Percentiles rank a stretch among this genome's conserved stretches.
Evolutionary conservation across 2,888 invertebrate genomes (phyloP).

Genomic region (Mimumesa dahlbomi): DNA sequence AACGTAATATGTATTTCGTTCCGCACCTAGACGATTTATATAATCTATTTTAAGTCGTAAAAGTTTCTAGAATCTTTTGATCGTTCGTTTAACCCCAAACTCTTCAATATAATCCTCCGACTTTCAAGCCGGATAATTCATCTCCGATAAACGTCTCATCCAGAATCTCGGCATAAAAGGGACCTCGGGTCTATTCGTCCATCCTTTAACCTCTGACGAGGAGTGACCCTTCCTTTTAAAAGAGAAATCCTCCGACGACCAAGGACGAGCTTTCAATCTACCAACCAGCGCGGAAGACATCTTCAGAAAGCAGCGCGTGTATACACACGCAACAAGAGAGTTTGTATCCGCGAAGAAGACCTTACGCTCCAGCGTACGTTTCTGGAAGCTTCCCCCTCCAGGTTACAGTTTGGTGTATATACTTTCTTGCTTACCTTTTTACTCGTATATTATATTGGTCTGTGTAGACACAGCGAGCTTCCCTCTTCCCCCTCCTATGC

Average conservation of each 20-base stretch:
- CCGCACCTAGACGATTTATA: too few relatives aligned
- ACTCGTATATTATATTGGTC: conserved; percentile 62
- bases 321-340: conserved; percentile 3
- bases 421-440: conserved; percentile 54
- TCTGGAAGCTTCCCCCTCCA: conserved; percentile 25
- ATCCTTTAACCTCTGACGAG: conserved; percentile 19
- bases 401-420: conserved; percentile 23
- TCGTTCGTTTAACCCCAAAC: conserved; percentile 46
- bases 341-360: conserved; percentile 7
- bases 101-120: conserved; percentile 44
- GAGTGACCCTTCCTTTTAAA: conserved; percentile 46
- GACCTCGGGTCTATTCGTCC: conserved; percentile 16
- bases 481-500: conserved; percentile 22
- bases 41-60: too few relatives aligned
- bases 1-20: too few relatives aligned
- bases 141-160: conserved; percentile 46
- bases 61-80: too few relatives aligned
- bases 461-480: conserved; percentile 54
- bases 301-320: not conserved
- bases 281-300: conserved; percentile 30
- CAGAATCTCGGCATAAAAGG: conserved; percentile 24
- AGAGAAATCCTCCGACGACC: conserved; percentile 15
- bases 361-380: conserved; percentile 28
- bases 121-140: conserved; percentile 9
- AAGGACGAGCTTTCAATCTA: conserved; percentile 26